Percentiles rank a stretch among this genome's conserved stretches.
Conservation (phyloP, 2,797 vertebrate species). For the Hapalemur alaotrensis region DNA sequence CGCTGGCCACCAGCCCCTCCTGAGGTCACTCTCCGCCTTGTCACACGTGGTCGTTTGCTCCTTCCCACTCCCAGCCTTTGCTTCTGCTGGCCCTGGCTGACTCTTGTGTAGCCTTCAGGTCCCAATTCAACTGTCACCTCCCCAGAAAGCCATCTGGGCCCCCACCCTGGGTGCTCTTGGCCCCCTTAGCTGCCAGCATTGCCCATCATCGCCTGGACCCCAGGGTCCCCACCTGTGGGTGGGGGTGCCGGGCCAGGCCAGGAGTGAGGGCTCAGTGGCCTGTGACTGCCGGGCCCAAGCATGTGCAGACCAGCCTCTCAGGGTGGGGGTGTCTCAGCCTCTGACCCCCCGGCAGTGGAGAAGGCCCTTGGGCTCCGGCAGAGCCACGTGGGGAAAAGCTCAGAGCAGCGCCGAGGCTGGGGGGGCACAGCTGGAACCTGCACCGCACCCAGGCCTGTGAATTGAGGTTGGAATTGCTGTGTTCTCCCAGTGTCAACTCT, state of each 20-base stretch:
- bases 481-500: not conserved
- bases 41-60: not conserved
- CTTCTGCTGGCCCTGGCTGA: not conserved
- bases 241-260: not conserved
- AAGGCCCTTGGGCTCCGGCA: not conserved
- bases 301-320: not conserved
- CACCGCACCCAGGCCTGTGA: too few species aligned
- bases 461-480: accelerated
- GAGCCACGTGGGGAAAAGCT: not conserved
- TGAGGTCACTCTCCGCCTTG: not conserved
- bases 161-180: not conserved
- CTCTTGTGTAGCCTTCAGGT: not conserved
- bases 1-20: not conserved
- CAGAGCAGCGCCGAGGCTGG: not conserved
- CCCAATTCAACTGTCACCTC: not conserved
- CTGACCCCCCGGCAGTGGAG: not conserved
- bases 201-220: not conserved
- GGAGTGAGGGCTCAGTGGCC: not conserved
- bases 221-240: not conserved
- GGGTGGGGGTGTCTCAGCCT: not conserved
- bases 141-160: not conserved
- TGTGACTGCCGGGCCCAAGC: not conserved
- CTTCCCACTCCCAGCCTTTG: not conserved
- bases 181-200: not conserved
- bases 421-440: not conserved